phyloP scores from a whole-genome alignment of 2,888 invertebrate genomes.

The Orthonychiurus folsomi region DNA sequence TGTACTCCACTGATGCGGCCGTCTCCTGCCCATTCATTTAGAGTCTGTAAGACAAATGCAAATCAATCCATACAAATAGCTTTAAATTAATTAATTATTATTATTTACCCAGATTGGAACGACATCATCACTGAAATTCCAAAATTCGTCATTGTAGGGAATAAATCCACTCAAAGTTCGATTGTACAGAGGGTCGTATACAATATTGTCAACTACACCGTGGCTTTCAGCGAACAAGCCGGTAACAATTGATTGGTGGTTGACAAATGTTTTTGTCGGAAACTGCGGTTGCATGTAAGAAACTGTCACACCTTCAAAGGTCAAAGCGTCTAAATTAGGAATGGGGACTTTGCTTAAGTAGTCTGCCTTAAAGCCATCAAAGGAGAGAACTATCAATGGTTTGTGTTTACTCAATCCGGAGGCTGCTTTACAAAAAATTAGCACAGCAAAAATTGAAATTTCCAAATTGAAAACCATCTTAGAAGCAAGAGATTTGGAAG shows the following conservation, averaged over 20 bases:
- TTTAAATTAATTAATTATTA: background rate
- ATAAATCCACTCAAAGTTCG: constrained; percentile 23
- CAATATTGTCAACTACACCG: constrained; percentile 57
- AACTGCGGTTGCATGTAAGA: constrained; percentile 56
- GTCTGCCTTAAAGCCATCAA: constrained; percentile 62
- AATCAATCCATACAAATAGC: background rate
- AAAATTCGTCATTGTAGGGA: constrained; percentile 24
- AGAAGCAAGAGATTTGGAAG: no score
- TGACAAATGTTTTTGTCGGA: constrained; percentile 61
- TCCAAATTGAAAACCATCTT: no score
- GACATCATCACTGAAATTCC: constrained; percentile 28
- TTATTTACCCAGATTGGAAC: constrained; percentile 32
- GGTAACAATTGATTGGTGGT: constrained; percentile 60
- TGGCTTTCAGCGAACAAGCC: constrained; percentile 61
- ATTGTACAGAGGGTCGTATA: constrained; percentile 49
- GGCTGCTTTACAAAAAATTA: no score
- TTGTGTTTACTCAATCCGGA: constrained; percentile 22
- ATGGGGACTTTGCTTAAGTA: constrained; percentile 52
- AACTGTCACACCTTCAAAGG: constrained; percentile 51
- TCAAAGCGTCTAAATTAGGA: constrained; percentile 53
- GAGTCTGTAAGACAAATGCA: constrained; percentile 17
- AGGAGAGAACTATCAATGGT: constrained; percentile 52
- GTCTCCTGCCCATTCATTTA: constrained; percentile 50
- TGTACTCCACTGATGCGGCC: constrained; percentile 53
- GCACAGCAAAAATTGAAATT: no score